phyloP scores from a whole-genome alignment of 2,888 invertebrate genomes.

The Morpho helenor region DNA sequence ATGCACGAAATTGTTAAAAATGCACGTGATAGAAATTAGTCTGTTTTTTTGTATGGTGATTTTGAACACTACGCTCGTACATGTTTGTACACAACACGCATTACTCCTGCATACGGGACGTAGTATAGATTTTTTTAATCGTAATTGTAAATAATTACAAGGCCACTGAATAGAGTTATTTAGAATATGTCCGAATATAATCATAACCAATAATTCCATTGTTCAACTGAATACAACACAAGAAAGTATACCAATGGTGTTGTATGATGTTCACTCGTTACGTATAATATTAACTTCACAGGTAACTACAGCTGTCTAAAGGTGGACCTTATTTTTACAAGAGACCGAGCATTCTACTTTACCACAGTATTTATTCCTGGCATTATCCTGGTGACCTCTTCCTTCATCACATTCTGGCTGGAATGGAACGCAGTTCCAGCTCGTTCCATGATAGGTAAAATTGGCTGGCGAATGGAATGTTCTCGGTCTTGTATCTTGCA shows the following conservation, averaged over 20 bases:
- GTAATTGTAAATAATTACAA: conserved; percentile 59
- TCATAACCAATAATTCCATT: conserved; percentile 36
- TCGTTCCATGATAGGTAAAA: conserved; percentile 91
- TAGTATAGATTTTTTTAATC: conserved; percentile 53
- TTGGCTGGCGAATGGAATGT: conserved; percentile 59
- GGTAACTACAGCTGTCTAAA: conserved; percentile 94
- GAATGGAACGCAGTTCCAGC: conserved; percentile 95
- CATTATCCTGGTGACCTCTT: conserved; percentile 92
- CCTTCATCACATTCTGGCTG: conserved; percentile 93
- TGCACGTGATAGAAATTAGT: conserved; percentile 37
- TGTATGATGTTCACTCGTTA: conserved; percentile 36
- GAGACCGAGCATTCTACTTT: conserved; percentile 94
- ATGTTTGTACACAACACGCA: conserved; percentile 68
- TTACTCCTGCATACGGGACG: conserved; percentile 75
- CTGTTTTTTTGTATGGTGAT: conserved; percentile 30
- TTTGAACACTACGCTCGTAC: conserved; percentile 30
- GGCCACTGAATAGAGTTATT: conserved; percentile 79
- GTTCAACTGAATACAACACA: conserved; percentile 25
- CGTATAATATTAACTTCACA: conserved; percentile 73
- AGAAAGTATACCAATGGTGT: conserved; percentile 12
- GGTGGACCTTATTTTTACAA: conserved; percentile 91
- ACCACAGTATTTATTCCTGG: conserved; percentile 95
- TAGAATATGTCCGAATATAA: conserved; percentile 50
- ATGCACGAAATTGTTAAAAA: conserved; percentile 36
- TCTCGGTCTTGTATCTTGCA: conserved; percentile 62